Base-by-base conservation (phyloP, 2,888 invertebrate genomes). In the Drosophila meridiana region DNA sequence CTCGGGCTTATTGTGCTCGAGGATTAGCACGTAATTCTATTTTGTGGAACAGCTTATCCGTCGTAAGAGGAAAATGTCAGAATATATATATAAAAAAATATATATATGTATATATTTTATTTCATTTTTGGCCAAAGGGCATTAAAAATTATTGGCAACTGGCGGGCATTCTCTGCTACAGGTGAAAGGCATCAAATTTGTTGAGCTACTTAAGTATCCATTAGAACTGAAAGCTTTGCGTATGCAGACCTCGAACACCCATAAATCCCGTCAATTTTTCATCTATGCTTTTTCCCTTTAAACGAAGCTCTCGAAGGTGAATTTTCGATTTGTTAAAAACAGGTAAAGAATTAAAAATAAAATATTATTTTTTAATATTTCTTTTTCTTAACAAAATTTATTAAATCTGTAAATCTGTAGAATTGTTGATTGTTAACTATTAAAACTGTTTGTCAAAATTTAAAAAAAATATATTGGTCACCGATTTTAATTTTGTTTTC, bases 11-110 rank as follows among this genome's bases (percentile, higher is more conserved):
- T 79, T 82, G 72, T 61, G 77, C 69, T 62, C 42, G 28, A 47
- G 73, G 72, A 76, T 83, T 78, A 78, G 61, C 80, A 73, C 72
- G 69, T 74, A 82, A 78, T 85, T 82, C 57, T 70, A 78, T 67
- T 71, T 53, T 48, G 57, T 40, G 45, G 26, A 38, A 13, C 38
- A 55, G 56, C 52, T 32, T 14, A 52, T 59, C 36, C 38, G 13
- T 0, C 42, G 52, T 52, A 60, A 69, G 63, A 30, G 59, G 55
- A 69, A 69, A 68, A 76, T 60, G 42, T 40, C 55, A 40, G 28
- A 40, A 32, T 58, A 32, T 0, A 50, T 5, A 50, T 32, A 50
- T 69, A 58, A 28, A 61, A 60, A 14, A 6, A 52, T 34, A 52
- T 14, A 47, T 13, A 28, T 70, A 58, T 45, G 55, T 61, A 65